Base-by-base conservation (phyloP, 2,797 vertebrate species). In the Botia kubotai region DNA sequence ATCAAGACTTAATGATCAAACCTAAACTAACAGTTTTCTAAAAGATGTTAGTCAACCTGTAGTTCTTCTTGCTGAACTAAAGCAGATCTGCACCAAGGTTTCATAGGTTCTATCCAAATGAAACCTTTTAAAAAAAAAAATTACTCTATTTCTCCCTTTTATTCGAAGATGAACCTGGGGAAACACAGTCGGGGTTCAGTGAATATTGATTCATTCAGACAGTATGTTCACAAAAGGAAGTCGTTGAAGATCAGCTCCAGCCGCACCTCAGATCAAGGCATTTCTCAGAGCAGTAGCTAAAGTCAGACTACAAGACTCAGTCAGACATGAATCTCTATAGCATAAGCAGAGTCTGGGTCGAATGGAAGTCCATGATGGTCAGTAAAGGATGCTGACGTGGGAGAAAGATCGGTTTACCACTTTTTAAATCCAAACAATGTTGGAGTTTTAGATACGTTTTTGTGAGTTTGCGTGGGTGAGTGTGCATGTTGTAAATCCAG, bases 231-330 rank as follows among this genome's bases (percentile, higher is more conserved):
- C n/a, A 79, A 71, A 71, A 39, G 46, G 10, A 3, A 72, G 57
- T 33, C 13, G 43, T 3, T 17, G 43, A 75, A 63, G 77, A 73
- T 52, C 72, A 70, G 29, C 72, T 76, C 33, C 62, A 76, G 52
- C 23, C 19, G 5, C 57, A 39, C 52, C 72, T 65, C 26, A 14
- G 55, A 75, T 83, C 57, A 74, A 71, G 76, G 17, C 17, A 75
- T 48, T 57, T 75, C 72, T 83, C 66, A 50, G 50, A 57, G 82
- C 46, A 75, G 76, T 69, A 79, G 77, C 72, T 75, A 23, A 83
- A 65, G 77, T 17, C 21, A 12, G 68, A 0, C 50, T 66, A 50
- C 80, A 76, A 55, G n/a, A 23, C 36, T 12, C 14, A 21, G 60
- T 39, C 63, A 84, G 68, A 57, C 53, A 75, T 70, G 66, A 23